Evolutionary conservation across 2,113 vertebrate genomes (phyloP), one percentile per base, ranked within the genome.

Genomic region (Cervus canadensis): DNA sequence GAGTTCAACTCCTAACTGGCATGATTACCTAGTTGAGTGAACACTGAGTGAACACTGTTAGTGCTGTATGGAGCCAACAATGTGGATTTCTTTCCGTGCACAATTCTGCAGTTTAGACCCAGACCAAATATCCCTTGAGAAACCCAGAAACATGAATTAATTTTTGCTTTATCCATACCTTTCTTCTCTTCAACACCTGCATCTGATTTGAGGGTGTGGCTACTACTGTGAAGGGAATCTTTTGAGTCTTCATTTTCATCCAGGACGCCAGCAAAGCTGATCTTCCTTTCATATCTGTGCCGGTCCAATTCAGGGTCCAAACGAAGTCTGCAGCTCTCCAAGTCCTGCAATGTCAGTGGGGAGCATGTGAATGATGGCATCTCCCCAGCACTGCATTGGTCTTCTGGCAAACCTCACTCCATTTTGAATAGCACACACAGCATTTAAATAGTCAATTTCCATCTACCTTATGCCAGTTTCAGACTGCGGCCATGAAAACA

Each of bases 201-300:
- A 98, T 99, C 99, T 13, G 99, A 99, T 98, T 99, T 99, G 96
- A 99, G 99, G 17, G 99, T 99, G 95, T 99, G 99, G 98, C 99
- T 99, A 99, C 99, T 99, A 99, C 99, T 99, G 98, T 99, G 99
- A 48, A 99, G 99, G 10, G 99, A 99, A 97, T 99, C 99, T 87
- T 99, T 99, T 7, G 99, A 99, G 57, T 99, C 99, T 98, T 99
- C 99, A 0, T 99, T 99, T 81, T 99, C 99, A 64, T 99, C 99
- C 23, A 99, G 98, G 98, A 99, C 99, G 5, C 99, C 99, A 0
- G 99, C 99, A 89, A 99, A 99, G 98, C 99, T 99, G 99, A 99
- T 99, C 98, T 99, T 99, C 98, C 99, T 99, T 97, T 99, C 99
- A 83, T 99, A 99, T 98, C 99, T 99, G 95, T 99, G 99, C 4